A percentile compares a stretch with the other conserved stretches of the same genome.
These are phyloP conservation scores for Hypsibius dujardini DNA, from an alignment of 1,140 invertebrate species.

Conservation along the genomic window DNA sequence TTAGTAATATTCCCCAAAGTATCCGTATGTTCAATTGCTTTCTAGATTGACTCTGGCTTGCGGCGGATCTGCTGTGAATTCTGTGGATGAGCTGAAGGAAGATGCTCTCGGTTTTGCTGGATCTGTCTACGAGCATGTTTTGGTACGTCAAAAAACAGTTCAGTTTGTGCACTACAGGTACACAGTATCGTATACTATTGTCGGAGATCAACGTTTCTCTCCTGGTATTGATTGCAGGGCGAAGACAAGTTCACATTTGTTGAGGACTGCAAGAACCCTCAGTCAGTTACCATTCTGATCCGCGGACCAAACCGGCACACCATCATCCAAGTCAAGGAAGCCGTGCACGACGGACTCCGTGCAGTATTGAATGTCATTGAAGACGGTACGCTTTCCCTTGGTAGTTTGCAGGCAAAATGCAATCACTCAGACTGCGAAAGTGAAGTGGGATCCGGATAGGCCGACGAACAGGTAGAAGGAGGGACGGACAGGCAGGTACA, in stretches of 20 bases:
- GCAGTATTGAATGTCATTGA: slow-evolving; percentile 92
- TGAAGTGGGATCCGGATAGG: background rate
- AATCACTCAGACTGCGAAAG: background rate
- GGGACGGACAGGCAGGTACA: no score
- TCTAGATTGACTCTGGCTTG: slow-evolving; percentile 67
- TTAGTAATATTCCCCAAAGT: slow-evolving; percentile 6
- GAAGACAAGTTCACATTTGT: slow-evolving; percentile 96
- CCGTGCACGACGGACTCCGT: slow-evolving; percentile 79
- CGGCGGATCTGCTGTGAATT: slow-evolving; percentile 89
- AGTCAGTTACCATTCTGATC: slow-evolving; percentile 85
- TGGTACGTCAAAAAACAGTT: slow-evolving; percentile 37
- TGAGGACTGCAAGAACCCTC: slow-evolving; percentile 83
- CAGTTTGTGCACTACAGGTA: slow-evolving; percentile 19
- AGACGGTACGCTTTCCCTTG: slow-evolving; percentile 41
- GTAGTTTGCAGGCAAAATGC: background rate
- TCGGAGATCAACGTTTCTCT: slow-evolving; percentile 11
- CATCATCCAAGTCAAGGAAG: slow-evolving; percentile 84
- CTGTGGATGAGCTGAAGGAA: slow-evolving; percentile 73
- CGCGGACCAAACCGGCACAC: slow-evolving; percentile 94
- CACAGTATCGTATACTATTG: background rate
- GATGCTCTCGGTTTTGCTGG: slow-evolving; percentile 80
- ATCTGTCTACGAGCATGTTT: slow-evolving; percentile 82
- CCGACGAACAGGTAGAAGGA: background rate
- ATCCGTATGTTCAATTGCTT: slow-evolving; percentile 9
- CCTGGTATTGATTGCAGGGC: slow-evolving; percentile 36